phyloP scores from a whole-genome alignment of 2,113 vertebrate species.

The Solenodon paradoxus region DNA sequence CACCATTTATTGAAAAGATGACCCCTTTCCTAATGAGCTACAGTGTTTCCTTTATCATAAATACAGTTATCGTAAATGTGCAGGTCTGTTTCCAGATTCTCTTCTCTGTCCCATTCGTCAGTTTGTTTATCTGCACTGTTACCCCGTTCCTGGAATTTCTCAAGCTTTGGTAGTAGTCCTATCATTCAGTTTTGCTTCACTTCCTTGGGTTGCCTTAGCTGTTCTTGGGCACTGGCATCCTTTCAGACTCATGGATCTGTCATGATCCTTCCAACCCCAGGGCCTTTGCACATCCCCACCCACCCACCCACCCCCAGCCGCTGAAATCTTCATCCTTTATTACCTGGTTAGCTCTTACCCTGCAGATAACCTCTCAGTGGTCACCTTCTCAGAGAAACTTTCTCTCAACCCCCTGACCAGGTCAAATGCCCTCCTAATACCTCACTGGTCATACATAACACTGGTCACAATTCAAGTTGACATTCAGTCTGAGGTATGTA shows the following conservation, averaged over 20 bases:
- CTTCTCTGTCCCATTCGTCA: not conserved
- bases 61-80: accelerated
- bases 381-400: not conserved
- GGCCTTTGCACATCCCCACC: not conserved
- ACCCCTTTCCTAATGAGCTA: not conserved
- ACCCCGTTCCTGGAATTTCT: no score
- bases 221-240: not conserved
- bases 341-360: not conserved
- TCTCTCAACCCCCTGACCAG: not conserved
- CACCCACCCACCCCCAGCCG: no score
- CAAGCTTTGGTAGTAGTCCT: not conserved
- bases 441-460: not conserved
- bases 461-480: not conserved
- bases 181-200: not conserved
- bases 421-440: not conserved
- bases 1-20: not conserved
- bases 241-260: not conserved
- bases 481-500: not conserved
- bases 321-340: not conserved
- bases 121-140: accelerated
- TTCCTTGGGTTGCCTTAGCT: not conserved
- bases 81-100: not conserved
- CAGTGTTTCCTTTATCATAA: not conserved
- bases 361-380: not conserved
- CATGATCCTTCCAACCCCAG: not conserved